Evolutionary conservation across 2,113 vertebrate species (phyloP), one percentile per base, ranked within the genome.

Genomic region (Cryptoleucopteryx plumbea): DNA sequence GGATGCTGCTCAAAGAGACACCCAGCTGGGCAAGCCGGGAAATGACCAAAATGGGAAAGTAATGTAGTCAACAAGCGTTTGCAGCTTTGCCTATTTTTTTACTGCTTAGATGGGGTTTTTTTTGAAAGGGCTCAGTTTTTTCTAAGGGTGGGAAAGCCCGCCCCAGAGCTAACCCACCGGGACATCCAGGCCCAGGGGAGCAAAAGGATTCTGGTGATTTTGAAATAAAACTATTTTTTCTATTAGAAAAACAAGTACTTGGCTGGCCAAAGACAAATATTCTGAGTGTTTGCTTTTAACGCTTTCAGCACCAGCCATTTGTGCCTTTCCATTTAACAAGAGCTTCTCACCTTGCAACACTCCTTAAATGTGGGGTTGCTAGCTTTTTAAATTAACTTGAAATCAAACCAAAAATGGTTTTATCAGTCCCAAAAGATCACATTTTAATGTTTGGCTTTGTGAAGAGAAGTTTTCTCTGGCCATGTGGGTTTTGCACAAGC

Each of bases 251-350:
- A 86, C 68, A 93, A 89, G 63, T 17, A 55, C 65, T 81, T 53
- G 34, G n/a, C 81, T 89, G 55, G 40, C 73, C 84, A 84, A 79
- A 89, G 21, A 91, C 61, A 95, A 91, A 65, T 26, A 94, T 43
- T 81, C 27, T 4, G 71, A 88, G 71, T 18, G 86, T 86, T 83
- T 83, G 63, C 67, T 83, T 92, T 96, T 95, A 94, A 97, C 50
- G 0, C 80, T 81, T 94, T 78, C 9, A 0, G 14, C 27, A 20
- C 75, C 71, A 26, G 34, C 67, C 75, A 11, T 77, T 58, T 66
- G 48, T 14, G 11, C 2, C 31, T 61, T 65, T 31, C 31, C 34
- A 5, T 72, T 90, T 52, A 29, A 72, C 53, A 43, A 36, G 66
- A 79, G 23, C 79, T 66, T 70, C 82, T 86, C 63, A 75, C 62